Base-by-base conservation (phyloP, 2,797 vertebrate species). In the Cryptoprocta ferox region DNA sequence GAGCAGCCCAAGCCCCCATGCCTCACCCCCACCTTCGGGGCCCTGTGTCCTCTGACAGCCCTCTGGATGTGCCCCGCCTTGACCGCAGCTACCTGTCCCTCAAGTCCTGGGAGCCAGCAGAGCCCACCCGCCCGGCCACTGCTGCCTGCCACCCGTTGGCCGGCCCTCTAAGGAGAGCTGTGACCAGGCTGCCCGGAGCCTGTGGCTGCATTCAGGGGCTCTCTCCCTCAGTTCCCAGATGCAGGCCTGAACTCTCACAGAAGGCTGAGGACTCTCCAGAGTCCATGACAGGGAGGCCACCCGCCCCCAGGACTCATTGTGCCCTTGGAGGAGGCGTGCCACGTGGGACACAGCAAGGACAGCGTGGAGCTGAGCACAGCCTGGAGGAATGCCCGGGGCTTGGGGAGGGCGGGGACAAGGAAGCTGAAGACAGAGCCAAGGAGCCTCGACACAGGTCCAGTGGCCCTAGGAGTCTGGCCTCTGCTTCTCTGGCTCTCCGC, bases 371-470 rank as follows among this genome's bases (percentile, higher is more conserved):
- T 0, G 1, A 30, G 1, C 7, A 3, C 21, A 30, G 45, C 53
- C 75, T 83, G 56, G 50, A 89, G 37, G 73, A 32, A 45, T 9
- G 30, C 42, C 42, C 2, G 2, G 9, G 15, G 63, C 26, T n/a
- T 6, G 4, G 24, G 63, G 50, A 4, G 6, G 76, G 16, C 1
- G 5, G 2, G 10, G 11, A 1, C 4, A 0, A 21, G 37, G 42
- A 45, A 45, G 42, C 8, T 48, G 13, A 42, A 5, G 15, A 24
- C 4, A 50, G 15, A 50, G 3, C 18, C 26, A 7, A 37, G 21
- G 6, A 93, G 42, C 53, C 61, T 82, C 37, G 6, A 32, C 39
- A 12, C 3, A 13, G 37, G 2, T 1, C 37, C 56, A 32, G 0
- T 18, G 39, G 42, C 56, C 42, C 0, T 19, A 42, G 37, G 32